Percentiles rank a stretch among this genome's conserved stretches.
Conservation (phyloP, 2,888 invertebrate species). For the Cephus pygmeus region DNA sequence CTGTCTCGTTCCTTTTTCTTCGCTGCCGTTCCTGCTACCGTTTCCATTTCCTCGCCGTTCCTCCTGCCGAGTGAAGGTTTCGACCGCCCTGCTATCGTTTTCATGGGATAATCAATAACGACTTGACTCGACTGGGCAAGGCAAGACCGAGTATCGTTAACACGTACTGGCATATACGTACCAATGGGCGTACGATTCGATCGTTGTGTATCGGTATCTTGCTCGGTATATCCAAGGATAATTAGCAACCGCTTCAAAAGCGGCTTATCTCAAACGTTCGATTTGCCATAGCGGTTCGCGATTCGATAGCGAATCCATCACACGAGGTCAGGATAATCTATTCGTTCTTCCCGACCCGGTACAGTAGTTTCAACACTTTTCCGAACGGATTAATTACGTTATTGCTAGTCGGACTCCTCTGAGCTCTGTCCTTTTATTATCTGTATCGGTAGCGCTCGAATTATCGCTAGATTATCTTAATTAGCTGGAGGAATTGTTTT, state of each 20-base stretch:
- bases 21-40: not conserved
- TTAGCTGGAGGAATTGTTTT: constrained; percentile 59
- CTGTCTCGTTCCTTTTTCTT: not conserved
- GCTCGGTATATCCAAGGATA: not conserved
- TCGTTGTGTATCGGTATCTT: not conserved
- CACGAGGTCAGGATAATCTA: not conserved
- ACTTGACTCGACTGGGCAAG: not conserved
- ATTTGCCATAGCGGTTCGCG: constrained; percentile 1
- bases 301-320: not conserved
- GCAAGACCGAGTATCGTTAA: not conserved
- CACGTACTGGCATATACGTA: not conserved
- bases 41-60: constrained; percentile 1
- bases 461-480: constrained; percentile 62
- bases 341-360: not conserved
- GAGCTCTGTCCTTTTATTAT: not conserved
- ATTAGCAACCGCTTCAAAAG: not conserved
- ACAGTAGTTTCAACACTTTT: not conserved
- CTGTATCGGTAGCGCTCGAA: constrained; percentile 19
- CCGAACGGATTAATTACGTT: not conserved
- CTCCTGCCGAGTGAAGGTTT: constrained; percentile 1
- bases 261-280: constrained; percentile 2
- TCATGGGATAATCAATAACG: constrained; percentile 4
- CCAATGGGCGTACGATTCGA: not conserved
- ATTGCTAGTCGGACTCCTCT: not conserved
- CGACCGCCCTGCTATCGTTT: constrained; percentile 1